A percentile compares a stretch with the other conserved stretches of the same genome.
Evolutionary conservation across 2,113 vertebrate genomes (phyloP).

Genomic region (Aplodontia rufa): DNA sequence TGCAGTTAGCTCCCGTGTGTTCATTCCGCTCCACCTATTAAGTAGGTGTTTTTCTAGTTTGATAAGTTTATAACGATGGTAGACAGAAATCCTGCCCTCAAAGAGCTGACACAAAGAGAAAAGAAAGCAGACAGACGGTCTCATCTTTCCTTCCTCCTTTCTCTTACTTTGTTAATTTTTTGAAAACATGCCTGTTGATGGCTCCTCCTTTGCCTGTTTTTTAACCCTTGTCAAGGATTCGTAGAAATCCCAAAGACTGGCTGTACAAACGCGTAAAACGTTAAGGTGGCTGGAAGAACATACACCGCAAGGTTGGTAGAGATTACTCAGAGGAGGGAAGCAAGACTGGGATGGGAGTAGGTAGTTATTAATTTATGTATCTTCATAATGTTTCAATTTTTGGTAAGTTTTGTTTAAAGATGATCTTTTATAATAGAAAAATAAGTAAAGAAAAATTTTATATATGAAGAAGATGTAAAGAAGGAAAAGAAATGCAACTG

Average conservation of each 20-base stretch:
- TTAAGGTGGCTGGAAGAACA: background rate
- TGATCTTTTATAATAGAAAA: conserved; percentile 41
- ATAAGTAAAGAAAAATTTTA: background rate
- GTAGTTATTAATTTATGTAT: background rate
- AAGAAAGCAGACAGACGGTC: background rate
- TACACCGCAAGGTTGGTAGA: background rate
- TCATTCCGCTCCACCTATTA: background rate
- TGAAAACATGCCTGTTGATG: background rate
- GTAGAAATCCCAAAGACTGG: background rate
- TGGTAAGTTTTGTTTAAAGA: conserved; percentile 18
- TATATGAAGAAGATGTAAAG: conserved; percentile 26
- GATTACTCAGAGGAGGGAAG: background rate
- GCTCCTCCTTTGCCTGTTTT: conserved; percentile 1
- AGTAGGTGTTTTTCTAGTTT: background rate
- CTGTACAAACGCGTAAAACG: background rate
- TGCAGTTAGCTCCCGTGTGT: background rate
- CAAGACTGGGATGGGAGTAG: background rate
- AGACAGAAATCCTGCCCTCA: background rate
- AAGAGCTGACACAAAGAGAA: background rate
- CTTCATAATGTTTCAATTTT: conserved; percentile 5
- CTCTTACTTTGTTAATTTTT: background rate
- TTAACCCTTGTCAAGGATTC: background rate
- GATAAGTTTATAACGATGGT: background rate
- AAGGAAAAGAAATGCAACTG: conserved; percentile 12
- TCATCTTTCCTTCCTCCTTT: background rate